phyloP scores from a whole-genome alignment of 2,113 vertebrate genomes.

The Brachyhypopomus gauderio region DNA sequence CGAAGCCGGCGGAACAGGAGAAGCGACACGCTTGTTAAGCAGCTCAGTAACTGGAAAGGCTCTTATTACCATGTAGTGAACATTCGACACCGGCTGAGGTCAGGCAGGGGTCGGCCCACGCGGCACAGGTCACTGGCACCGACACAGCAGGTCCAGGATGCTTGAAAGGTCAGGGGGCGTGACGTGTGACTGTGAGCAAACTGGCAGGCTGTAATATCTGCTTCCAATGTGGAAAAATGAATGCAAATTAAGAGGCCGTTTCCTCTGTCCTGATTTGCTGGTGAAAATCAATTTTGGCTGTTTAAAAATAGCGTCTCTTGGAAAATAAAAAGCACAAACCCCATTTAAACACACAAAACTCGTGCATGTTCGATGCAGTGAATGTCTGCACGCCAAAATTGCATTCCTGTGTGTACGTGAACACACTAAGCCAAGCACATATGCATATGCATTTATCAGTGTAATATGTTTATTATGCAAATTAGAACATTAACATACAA shows the following conservation, averaged over 20 bases:
- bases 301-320: constrained; percentile 10
- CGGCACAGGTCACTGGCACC: constrained; percentile 27
- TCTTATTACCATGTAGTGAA: constrained; percentile 19
- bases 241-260: neutral
- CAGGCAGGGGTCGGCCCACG: constrained; percentile 3
- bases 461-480: no score
- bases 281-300: constrained; percentile 15
- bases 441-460: no score
- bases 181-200: constrained; percentile 11
- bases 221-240: neutral
- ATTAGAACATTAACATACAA: no score
- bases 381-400: constrained; percentile 33
- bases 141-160: constrained; percentile 17
- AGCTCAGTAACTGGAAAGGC: neutral
- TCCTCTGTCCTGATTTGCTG: neutral
- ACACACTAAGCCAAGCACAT: constrained; percentile 12
- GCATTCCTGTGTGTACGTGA: constrained; percentile 28
- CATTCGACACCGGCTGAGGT: constrained; percentile 35
- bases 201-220: constrained; percentile 6
- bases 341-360: constrained; percentile 32
- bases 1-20: neutral
- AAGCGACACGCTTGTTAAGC: constrained; percentile 5
- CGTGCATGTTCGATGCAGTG: constrained; percentile 12
- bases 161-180: constrained; percentile 24
- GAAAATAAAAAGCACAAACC: neutral